Conservation (phyloP, 2,113 vertebrate species). For the Brachypteracias leptosomus region DNA sequence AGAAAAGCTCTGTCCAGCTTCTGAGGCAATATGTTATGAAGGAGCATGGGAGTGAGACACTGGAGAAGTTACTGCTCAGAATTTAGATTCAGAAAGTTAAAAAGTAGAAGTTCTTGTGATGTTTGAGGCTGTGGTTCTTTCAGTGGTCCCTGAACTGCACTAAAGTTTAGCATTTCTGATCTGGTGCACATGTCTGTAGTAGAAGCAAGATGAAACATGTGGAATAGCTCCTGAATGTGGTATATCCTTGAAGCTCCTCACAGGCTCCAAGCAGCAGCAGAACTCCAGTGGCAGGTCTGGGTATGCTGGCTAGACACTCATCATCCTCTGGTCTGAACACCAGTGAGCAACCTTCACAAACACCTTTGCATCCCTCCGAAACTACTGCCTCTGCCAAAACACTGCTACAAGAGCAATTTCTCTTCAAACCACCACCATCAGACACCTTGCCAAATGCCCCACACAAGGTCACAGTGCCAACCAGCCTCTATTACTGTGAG, state of each 20-base stretch:
- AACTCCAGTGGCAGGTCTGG: neutral
- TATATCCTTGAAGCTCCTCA: neutral
- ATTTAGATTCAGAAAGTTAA: neutral
- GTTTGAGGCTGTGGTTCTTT: accelerated
- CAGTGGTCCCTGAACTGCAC: neutral
- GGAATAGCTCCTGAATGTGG: neutral
- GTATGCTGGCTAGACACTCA: neutral
- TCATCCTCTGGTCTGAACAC: neutral
- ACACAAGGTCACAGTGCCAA: neutral
- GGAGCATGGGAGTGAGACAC: accelerated
- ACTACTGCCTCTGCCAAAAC: neutral
- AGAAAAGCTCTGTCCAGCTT: neutral
- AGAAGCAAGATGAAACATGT: neutral
- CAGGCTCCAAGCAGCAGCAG: neutral
- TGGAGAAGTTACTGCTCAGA: neutral
- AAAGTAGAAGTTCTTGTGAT: accelerated
- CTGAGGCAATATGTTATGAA: neutral
- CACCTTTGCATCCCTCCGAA: neutral
- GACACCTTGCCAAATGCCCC: neutral
- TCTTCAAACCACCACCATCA: neutral
- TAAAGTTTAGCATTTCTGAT: neutral
- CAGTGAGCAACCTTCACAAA: neutral
- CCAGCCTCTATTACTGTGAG: accelerated
- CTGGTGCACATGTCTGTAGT: neutral
- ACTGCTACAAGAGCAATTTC: neutral